Evolutionary conservation across 1,140 invertebrate genomes (phyloP).

Genomic region (Polypedilum pembai): DNA sequence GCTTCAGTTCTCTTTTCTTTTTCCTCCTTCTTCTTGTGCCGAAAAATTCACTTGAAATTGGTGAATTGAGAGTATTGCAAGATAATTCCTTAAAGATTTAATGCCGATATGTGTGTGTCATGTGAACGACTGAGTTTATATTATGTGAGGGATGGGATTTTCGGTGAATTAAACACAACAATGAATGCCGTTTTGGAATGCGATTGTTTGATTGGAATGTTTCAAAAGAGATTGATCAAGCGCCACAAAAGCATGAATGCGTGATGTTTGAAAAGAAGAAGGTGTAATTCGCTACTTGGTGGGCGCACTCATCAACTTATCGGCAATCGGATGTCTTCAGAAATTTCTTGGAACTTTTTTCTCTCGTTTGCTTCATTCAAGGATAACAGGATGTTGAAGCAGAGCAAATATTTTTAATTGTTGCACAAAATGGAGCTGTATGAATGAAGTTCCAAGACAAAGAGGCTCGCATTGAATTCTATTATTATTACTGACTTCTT

Average conservation of each 20-base stretch:
- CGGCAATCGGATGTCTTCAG: not conserved
- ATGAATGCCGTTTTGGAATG: not conserved
- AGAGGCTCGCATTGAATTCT: too few species aligned
- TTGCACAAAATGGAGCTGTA: not conserved
- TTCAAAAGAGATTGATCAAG: not conserved
- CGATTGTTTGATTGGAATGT: conserved; percentile 17
- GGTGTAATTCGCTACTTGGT: not conserved
- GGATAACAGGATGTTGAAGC: not conserved
- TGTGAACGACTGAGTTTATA: not conserved
- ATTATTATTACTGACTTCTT: not conserved
- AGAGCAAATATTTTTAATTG: not conserved
- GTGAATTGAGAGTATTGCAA: not conserved
- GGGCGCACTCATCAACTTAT: not conserved
- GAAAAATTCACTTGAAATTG: conserved; percentile 26
- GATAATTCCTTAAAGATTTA: conserved; percentile 18
- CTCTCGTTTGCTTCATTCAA: not conserved
- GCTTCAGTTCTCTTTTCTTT: not conserved
- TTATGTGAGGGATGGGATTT: conserved; percentile 4
- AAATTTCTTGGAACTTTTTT: not conserved
- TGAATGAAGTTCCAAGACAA: not conserved
- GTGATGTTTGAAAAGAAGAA: not conserved
- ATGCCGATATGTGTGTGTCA: conserved; percentile 7
- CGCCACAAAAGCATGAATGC: not conserved
- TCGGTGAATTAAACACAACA: conserved; percentile 13
- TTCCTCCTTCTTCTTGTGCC: not conserved